Percentiles rank a stretch among this genome's conserved stretches.
These are phyloP conservation scores for Pseudonaja textilis DNA, from an alignment of 2,113 vertebrate genomes.

Conservation along the genomic window DNA sequence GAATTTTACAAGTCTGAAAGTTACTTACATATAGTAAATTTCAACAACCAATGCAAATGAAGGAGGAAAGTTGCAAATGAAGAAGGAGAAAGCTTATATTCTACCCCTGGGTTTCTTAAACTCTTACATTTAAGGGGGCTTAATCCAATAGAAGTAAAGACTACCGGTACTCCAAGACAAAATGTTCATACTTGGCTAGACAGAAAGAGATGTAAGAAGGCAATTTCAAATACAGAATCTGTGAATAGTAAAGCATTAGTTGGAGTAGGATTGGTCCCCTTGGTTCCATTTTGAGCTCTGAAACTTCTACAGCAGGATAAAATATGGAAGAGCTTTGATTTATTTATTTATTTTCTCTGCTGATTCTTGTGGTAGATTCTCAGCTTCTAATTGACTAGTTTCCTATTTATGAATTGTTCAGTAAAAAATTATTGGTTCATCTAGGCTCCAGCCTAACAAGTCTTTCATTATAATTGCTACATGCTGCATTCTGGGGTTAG, in stretches of 20 bases:
- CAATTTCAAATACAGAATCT: not conserved
- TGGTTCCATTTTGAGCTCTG: not conserved
- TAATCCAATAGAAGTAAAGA: not conserved
- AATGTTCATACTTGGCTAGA: not conserved
- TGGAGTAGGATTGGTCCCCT: not conserved
- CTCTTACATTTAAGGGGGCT: not conserved
- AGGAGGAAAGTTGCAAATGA: not conserved
- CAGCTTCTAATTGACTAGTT: not conserved
- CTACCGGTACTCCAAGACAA: not conserved
- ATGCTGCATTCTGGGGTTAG: not conserved
- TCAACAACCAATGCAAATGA: not conserved
- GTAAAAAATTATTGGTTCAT: not conserved
- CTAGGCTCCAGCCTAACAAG: not conserved
- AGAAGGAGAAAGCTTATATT: not conserved
- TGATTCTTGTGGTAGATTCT: not conserved
- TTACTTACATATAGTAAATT: not conserved
- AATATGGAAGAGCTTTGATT: not conserved
- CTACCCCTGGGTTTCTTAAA: not conserved
- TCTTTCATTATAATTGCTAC: not conserved
- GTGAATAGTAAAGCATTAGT: not conserved
- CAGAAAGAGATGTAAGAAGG: not conserved
- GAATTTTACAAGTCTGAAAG: not conserved
- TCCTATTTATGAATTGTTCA: not conserved
- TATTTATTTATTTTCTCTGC: not conserved
- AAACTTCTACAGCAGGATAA: not conserved